These are phyloP conservation scores for Zaprionus davidi DNA, from an alignment of 1,140 invertebrate genomes.

Conservation along the genomic window DNA sequence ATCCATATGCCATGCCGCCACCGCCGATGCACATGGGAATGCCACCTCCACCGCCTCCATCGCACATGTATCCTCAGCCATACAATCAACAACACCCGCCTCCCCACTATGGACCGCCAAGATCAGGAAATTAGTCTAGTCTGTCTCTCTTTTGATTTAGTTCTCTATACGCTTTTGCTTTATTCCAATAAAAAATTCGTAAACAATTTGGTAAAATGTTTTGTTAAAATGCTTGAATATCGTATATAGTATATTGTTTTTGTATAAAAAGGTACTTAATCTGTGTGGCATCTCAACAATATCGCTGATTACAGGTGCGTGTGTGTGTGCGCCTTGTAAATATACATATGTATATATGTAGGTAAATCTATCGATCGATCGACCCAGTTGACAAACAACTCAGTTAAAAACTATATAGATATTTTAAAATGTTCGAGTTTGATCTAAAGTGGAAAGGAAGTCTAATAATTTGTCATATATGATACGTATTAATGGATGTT, in stretches of 20 bases:
- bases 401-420: not conserved
- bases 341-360: slow-evolving; percentile 40
- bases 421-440: not conserved
- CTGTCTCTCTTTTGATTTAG: not conserved
- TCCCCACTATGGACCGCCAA: slow-evolving; percentile 25
- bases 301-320: slow-evolving; percentile 57
- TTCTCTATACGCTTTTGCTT: slow-evolving; percentile 44
- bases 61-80: slow-evolving; percentile 52
- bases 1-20: slow-evolving; percentile 45
- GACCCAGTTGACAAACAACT: slow-evolving; percentile 32
- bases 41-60: slow-evolving; percentile 29
- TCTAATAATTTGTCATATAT: not conserved
- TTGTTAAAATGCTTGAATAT: slow-evolving; percentile 63
- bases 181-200: slow-evolving; percentile 67
- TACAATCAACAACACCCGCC: slow-evolving; percentile 31
- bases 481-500: slow-evolving; percentile 2
- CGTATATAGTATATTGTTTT: slow-evolving; percentile 18
- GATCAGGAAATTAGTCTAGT: slow-evolving; percentile 23
- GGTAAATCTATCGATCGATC: slow-evolving; percentile 31
- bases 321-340: slow-evolving; percentile 41
- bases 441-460: not conserved
- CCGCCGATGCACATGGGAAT: slow-evolving; percentile 16
- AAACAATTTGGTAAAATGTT: slow-evolving; percentile 57
- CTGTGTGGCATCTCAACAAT: slow-evolving; percentile 67
- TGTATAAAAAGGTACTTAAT: slow-evolving; percentile 82